Evolutionary conservation across 2,888 invertebrate species (phyloP), one percentile per base, ranked within the genome.

Genomic region (Isotomurus palustris): DNA sequence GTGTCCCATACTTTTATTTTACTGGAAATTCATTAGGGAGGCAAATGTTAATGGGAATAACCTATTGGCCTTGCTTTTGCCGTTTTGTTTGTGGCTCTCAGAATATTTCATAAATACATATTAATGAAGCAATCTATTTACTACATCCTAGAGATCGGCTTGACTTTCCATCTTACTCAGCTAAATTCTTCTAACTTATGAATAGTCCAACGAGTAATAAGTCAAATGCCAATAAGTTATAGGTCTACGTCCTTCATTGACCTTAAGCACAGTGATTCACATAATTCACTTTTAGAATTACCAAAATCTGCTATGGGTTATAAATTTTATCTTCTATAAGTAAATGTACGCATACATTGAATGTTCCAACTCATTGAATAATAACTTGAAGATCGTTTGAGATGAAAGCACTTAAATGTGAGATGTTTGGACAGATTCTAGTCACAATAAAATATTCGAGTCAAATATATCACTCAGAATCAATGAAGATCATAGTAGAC

Each of bases 1-100:
- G 24, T 25, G 50, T 50, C 38, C 27, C 50, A 17, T 3, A 27
- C 6, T 49, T 49, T 49, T 49, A 35, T 8, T 22, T 25, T 43
- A 21, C 25, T 50, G 40, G 50, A 25, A 29, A 50, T 50, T 50
- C 38, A 38, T 50, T 50, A 38, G 36, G 14, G 27, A 38, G 38
- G 52, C 45, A 57, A 56, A 58, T 48, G 43, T 58, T 58, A 58
- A 58, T 58, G 53, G 58, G 58, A 58, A 58, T 58, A 58, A 58
- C 58, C 58, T 58, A 58, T 58, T 58, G 58, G 53, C 58, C 58
- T 58, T 53, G 58, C 49, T 45, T 50, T n/a, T 51, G 51, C 40
- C 35, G 43, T 44, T n/a, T n/a, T n/a, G n/a, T n/a, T n/a, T n/a
- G n/a, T n/a, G n/a, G n/a, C n/a, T n/a, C n/a, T n/a, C n/a, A n/a